Evolutionary conservation across 2,113 vertebrate species (phyloP).

Genomic region (Pygoscelis antarcticus): DNA sequence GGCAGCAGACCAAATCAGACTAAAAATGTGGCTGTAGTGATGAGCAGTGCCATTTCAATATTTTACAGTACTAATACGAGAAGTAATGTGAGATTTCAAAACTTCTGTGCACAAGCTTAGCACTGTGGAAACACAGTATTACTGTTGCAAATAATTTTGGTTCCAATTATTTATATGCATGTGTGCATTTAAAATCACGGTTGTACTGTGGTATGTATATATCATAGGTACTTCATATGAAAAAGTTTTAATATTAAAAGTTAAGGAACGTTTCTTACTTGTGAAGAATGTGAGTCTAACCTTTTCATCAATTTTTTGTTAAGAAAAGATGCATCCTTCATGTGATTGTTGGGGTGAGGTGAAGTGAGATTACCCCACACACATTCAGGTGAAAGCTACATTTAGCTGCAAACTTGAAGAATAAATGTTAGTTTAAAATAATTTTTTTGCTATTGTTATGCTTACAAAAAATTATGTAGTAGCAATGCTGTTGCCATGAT

Average conservation of each 20-base stretch:
- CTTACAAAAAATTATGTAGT: neutral
- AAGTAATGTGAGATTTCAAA: neutral
- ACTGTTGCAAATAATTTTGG: neutral
- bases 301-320: neutral
- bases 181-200: neutral
- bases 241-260: neutral
- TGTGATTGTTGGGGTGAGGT: neutral
- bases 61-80: neutral
- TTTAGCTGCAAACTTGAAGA: neutral
- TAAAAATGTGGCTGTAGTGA: neutral
- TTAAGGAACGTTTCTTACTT: neutral
- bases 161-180: neutral
- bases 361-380: neutral
- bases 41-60: neutral
- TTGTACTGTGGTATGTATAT: neutral
- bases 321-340: neutral
- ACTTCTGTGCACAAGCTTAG: neutral
- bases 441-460: rapidly evolving
- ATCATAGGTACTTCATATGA: neutral
- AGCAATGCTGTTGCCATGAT: neutral
- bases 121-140: neutral
- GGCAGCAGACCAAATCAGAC: neutral
- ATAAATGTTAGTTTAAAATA: neutral
- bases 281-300: neutral
- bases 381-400: neutral